These are phyloP conservation scores for Leptocoma aspasia DNA, from an alignment of 2,113 vertebrate species.

Conservation along the genomic window DNA sequence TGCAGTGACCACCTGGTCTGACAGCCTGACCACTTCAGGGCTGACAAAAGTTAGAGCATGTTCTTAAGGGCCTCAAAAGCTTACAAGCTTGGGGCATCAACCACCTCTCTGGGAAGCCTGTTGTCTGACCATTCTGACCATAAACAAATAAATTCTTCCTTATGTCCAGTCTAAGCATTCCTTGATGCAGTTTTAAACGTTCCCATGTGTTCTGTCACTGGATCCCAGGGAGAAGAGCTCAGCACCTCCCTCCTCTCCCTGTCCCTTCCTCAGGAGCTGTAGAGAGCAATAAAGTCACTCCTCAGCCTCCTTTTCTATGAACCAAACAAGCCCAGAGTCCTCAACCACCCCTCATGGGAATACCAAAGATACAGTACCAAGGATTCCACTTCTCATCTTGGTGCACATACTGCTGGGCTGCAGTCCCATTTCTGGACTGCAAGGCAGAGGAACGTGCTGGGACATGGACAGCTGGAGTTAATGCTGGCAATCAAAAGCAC, in stretches of 20 bases:
- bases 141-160: background rate
- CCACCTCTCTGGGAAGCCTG: background rate
- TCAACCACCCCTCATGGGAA: background rate
- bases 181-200: background rate
- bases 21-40: background rate
- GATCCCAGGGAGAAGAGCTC: background rate
- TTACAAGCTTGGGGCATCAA: background rate
- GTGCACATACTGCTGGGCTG: background rate
- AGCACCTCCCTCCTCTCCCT: background rate
- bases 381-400: background rate
- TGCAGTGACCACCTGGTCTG: background rate
- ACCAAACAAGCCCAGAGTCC: background rate
- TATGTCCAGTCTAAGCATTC: background rate
- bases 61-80: background rate
- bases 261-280: background rate
- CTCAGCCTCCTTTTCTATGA: background rate
- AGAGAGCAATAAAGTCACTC: background rate
- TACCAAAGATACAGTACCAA: background rate
- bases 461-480: accelerated
- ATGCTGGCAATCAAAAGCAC: background rate
- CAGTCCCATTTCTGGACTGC: background rate
- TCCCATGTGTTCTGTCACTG: background rate
- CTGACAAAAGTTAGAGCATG: background rate
- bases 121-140: background rate
- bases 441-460: background rate